phyloP scores from a whole-genome alignment of 92 coral and sea anemone genomes.

The Galaxea fascicularis region DNA sequence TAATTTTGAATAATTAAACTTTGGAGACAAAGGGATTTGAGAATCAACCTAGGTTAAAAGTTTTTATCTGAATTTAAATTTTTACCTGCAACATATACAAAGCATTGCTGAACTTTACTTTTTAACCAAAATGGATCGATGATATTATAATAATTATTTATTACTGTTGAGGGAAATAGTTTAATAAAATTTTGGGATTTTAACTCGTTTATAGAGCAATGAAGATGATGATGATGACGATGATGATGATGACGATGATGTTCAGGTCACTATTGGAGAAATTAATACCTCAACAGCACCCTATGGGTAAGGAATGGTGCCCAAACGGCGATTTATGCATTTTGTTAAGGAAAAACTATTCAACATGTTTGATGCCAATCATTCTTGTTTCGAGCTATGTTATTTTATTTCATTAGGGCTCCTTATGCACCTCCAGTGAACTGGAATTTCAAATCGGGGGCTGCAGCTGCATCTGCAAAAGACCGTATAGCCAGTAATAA shows the following conservation, averaged over 20 bases:
- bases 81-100: too few relatives aligned
- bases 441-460: slow-evolving; percentile 95
- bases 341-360: too few relatives aligned
- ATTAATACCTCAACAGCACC: slow-evolving; percentile 88
- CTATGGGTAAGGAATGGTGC: slow-evolving; percentile 74
- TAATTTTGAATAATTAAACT: too few relatives aligned
- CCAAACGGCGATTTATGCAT: neutral
- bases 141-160: too few relatives aligned
- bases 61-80: too few relatives aligned
- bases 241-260: slow-evolving; percentile 99
- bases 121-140: too few relatives aligned
- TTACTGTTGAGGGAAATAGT: too few relatives aligned
- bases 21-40: too few relatives aligned
- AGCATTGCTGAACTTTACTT: too few relatives aligned
- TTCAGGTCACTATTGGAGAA: slow-evolving; percentile 97
- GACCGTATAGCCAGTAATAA: slow-evolving; percentile 62
- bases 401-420: slow-evolving; percentile 46
- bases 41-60: too few relatives aligned
- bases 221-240: slow-evolving; percentile 98
- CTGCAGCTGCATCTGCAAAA: slow-evolving; percentile 70
- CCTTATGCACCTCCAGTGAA: slow-evolving; percentile 94
- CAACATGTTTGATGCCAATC: too few relatives aligned
- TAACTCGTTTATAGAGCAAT: slow-evolving; percentile 75
- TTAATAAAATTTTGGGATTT: neutral
- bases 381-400: too few relatives aligned